phyloP scores from a whole-genome alignment of 2,113 vertebrate genomes.

The Phrynocephalus versicolor region DNA sequence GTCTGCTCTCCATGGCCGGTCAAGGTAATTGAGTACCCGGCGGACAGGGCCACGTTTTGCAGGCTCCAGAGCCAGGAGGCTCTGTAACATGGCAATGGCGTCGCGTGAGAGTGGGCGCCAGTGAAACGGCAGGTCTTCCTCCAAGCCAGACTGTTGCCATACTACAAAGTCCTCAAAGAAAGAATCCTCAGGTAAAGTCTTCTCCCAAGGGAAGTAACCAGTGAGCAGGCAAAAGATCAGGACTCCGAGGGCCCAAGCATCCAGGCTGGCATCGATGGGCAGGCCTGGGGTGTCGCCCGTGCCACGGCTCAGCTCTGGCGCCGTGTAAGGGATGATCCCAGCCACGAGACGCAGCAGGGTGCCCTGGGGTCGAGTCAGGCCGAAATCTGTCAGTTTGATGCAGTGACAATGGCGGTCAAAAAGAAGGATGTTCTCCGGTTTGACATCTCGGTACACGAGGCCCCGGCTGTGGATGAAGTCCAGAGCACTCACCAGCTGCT shows the following conservation, averaged over 20 bases:
- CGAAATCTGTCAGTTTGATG: constrained; percentile 88
- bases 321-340: constrained; percentile 86
- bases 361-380: constrained; percentile 84
- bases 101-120: constrained; percentile 80
- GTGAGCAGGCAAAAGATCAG: constrained; percentile 90
- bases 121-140: constrained; percentile 77
- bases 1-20: constrained; percentile 61
- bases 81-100: constrained; percentile 80
- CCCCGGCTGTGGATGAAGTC: constrained; percentile 83
- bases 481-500: constrained; percentile 85
- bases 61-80: constrained; percentile 78
- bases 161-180: constrained; percentile 85
- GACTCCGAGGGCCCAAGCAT: constrained; percentile 88
- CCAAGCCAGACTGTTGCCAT: constrained; percentile 73
- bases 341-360: constrained; percentile 82
- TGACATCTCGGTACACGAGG: constrained; percentile 88
- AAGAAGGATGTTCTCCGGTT: constrained; percentile 89
- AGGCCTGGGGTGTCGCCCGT: constrained; percentile 74
- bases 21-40: constrained; percentile 74
- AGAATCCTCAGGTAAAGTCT: constrained; percentile 76
- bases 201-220: constrained; percentile 89
- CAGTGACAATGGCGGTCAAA: constrained; percentile 78
- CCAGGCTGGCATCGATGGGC: constrained; percentile 85
- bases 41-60: constrained; percentile 69
- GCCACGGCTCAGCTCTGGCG: constrained; percentile 81